Percentiles rank a stretch among this genome's conserved stretches.
Evolutionary conservation across 2,888 invertebrate species (phyloP).

Genomic region (Ptychoptera contaminata): DNA sequence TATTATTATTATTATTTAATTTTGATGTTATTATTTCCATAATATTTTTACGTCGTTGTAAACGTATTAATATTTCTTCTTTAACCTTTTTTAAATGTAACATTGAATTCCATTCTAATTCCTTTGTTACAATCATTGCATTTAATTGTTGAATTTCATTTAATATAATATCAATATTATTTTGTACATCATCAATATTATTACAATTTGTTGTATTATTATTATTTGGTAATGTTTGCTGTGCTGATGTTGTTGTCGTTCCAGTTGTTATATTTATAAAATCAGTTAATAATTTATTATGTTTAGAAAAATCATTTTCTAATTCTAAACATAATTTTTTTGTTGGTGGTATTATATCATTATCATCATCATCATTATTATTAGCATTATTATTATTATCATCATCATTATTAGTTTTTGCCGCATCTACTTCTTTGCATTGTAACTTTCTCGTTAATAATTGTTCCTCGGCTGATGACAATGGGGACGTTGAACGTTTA

Average conservation of each 20-base stretch:
- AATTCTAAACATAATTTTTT: no score
- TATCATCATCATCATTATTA: no score
- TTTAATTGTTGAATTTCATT: slow-evolving; percentile 53
- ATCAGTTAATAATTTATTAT: slow-evolving; percentile 44
- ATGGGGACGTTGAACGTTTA: no score
- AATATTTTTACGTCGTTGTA: slow-evolving; percentile 53
- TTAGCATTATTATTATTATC: no score
- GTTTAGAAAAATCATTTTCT: slow-evolving; percentile 21
- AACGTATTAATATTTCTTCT: slow-evolving; percentile 58
- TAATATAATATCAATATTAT: slow-evolving; percentile 46
- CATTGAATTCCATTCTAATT: slow-evolving; percentile 75
- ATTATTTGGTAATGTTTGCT: no score
- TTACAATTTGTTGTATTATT: no score
- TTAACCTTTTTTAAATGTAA: slow-evolving; percentile 69
- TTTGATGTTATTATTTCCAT: slow-evolving; percentile 23
- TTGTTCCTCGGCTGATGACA: no score
- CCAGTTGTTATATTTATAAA: slow-evolving; percentile 47
- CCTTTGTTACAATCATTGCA: slow-evolving; percentile 62
- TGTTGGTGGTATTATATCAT: no score
- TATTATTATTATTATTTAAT: slow-evolving; percentile 3
- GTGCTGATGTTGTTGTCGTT: slow-evolving; percentile 23
- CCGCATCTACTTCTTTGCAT: no score
- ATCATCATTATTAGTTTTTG: no score
- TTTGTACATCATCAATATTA: slow-evolving; percentile 36
- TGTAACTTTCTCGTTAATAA: no score